These are phyloP conservation scores for Cosmia pyralina DNA, from an alignment of 2,888 invertebrate genomes.

Conservation along the genomic window DNA sequence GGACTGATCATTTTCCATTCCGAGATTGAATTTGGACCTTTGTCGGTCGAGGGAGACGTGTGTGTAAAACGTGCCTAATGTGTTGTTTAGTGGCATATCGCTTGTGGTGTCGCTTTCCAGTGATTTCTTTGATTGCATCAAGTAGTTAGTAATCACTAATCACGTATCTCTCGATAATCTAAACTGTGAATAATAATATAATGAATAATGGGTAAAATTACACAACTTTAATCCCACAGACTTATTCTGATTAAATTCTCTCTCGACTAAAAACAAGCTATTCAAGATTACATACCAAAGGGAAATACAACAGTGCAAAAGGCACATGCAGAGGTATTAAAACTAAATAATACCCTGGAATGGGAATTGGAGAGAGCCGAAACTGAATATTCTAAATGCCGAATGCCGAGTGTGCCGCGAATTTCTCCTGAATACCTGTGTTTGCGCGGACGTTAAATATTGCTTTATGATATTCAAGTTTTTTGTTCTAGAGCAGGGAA, in stretches of 20 bases:
- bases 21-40: conserved; percentile 79
- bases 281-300: conserved; percentile 24
- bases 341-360: conserved; percentile 58
- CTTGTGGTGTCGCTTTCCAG: too few relatives aligned
- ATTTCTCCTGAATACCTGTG: conserved; percentile 60
- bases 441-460: conserved; percentile 46
- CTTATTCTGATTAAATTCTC: neutral
- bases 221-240: neutral
- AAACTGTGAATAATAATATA: conserved; percentile 8
- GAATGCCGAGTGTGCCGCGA: conserved; percentile 46
- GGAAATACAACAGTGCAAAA: conserved; percentile 50
- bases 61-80: conserved; percentile 72
- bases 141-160: conserved; percentile 24
- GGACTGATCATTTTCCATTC: conserved; percentile 87
- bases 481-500: conserved; percentile 23
- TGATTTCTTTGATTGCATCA: conserved; percentile 44
- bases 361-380: conserved; percentile 48
- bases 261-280: conserved; percentile 5
- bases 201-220: too few relatives aligned
- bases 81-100: conserved; percentile 59
- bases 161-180: conserved; percentile 19
- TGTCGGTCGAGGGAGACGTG: conserved; percentile 78
- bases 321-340: conserved; percentile 46
- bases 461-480: conserved; percentile 48
- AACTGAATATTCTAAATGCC: conserved; percentile 64